phyloP scores from a whole-genome alignment of 2,888 invertebrate species.

The Conus canariensis region DNA sequence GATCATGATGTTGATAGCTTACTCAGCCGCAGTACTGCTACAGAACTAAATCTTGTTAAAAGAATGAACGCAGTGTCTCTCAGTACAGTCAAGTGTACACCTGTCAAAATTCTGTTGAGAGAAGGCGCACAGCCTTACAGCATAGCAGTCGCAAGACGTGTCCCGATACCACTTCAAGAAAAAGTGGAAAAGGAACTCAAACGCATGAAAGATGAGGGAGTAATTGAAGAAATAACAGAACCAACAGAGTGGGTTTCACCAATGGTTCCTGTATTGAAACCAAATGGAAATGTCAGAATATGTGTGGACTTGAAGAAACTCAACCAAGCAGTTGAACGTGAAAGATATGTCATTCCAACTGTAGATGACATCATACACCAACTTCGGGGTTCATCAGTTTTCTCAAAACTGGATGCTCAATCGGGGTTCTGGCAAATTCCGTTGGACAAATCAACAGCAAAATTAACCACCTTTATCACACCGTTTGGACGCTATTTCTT shows the following conservation, averaged over 20 bases:
- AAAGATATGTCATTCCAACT: no score
- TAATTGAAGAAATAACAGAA: slow-evolving; percentile 48
- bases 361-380: no score
- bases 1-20: background rate
- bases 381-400: no score
- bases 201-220: slow-evolving; percentile 48
- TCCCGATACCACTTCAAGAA: slow-evolving; percentile 16
- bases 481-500: slow-evolving; percentile 43
- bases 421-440: slow-evolving; percentile 55
- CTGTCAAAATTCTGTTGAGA: background rate
- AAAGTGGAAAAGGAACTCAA: slow-evolving; percentile 48
- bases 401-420: background rate
- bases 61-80: background rate
- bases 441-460: slow-evolving; percentile 45
- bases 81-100: background rate
- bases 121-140: slow-evolving; percentile 11
- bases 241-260: slow-evolving; percentile 52
- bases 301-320: background rate
- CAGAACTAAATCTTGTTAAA: background rate
- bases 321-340: background rate
- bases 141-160: slow-evolving; percentile 5
- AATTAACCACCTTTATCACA: slow-evolving; percentile 44
- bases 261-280: background rate
- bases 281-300: background rate
- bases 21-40: background rate